Evolutionary conservation across 2,888 invertebrate genomes (phyloP).

Genomic region (Coremacera marginata): DNA sequence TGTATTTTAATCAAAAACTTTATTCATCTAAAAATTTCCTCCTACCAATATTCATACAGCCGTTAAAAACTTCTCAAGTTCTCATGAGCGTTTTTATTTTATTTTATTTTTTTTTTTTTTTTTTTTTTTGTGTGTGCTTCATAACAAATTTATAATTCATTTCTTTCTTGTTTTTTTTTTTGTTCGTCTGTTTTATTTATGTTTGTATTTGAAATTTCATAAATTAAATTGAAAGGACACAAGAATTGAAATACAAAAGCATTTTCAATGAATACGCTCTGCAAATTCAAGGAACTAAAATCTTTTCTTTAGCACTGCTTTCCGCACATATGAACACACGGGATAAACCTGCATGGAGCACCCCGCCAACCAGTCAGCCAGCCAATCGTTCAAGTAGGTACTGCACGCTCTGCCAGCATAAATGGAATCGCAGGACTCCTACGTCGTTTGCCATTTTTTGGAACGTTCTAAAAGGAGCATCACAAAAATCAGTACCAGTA

Average conservation of each 20-base stretch:
- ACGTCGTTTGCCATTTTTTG: not conserved
- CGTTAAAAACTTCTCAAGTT: not conserved
- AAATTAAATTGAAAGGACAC: constrained; percentile 30
- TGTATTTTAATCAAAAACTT: constrained; percentile 8
- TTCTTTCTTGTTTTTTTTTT: not conserved
- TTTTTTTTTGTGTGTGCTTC: too few species aligned
- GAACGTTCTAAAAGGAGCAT: not conserved
- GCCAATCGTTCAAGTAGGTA: too few species aligned
- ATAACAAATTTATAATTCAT: not conserved
- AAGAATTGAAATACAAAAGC: constrained; percentile 11
- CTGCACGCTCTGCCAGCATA: not conserved
- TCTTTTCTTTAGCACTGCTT: constrained; percentile 14
- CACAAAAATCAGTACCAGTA: constrained; percentile 7
- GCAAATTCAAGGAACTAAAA: not conserved
- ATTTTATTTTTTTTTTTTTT: too few species aligned
- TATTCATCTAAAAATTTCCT: not conserved
- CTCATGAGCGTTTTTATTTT: not conserved
- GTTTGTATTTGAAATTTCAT: constrained; percentile 19
- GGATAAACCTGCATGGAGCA: not conserved
- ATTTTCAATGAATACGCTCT: not conserved
- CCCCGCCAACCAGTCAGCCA: constrained; percentile 1
- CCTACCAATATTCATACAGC: not conserved
- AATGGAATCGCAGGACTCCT: not conserved
- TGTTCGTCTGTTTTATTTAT: not conserved
- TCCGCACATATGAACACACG: constrained; percentile 33